phyloP scores from a whole-genome alignment of 1,140 invertebrate species.

The Meloidogyne floridensis region DNA sequence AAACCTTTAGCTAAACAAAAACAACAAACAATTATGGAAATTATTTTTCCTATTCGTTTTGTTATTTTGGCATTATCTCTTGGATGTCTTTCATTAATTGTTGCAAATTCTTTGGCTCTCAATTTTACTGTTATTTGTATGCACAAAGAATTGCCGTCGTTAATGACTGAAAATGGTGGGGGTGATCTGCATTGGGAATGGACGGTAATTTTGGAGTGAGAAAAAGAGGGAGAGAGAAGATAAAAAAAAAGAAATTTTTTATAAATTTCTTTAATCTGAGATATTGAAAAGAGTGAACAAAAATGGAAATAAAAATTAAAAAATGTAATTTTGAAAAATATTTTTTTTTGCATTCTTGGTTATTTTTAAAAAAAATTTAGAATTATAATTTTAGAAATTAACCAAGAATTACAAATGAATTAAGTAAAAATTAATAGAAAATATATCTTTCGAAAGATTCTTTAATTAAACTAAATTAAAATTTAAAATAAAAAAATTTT shows the following conservation, averaged over 20 bases:
- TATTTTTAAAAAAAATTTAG: no score
- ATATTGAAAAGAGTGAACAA: background rate
- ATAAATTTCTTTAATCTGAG: background rate
- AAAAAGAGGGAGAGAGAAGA: background rate
- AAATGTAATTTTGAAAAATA: no score
- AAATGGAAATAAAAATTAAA: background rate
- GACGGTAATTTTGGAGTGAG: background rate
- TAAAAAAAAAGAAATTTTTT: background rate
- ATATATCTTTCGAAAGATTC: no score
- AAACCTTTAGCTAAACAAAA: slow-evolving; percentile 9
- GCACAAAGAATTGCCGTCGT: slow-evolving; percentile 10
- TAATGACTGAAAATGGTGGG: background rate
- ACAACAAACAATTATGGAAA: background rate
- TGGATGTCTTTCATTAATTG: background rate
- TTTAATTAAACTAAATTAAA: background rate
- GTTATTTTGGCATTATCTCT: background rate
- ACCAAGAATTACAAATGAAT: no score
- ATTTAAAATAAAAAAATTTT: background rate
- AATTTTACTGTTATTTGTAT: slow-evolving; percentile 30
- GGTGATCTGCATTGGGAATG: background rate
- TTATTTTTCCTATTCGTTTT: slow-evolving; percentile 13
- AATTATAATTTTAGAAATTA: no score
- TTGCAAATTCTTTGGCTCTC: slow-evolving; percentile 15
- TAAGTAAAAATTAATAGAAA: no score
- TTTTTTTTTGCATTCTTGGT: no score